Conservation (phyloP, 2,888 invertebrate genomes). For the Drosophila setosimentum region DNA sequence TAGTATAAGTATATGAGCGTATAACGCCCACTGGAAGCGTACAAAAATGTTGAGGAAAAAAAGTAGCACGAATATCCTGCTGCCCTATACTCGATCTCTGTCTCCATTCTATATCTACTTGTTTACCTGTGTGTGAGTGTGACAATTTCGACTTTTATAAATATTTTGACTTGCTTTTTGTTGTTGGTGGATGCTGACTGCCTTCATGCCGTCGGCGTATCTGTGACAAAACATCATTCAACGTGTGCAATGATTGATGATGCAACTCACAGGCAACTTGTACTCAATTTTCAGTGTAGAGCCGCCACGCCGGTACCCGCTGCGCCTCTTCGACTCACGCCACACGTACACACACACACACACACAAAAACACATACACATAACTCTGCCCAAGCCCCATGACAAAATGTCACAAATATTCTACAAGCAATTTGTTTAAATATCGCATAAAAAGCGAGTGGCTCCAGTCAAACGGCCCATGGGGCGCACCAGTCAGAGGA, state of each 20-base stretch:
- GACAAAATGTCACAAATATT: constrained; percentile 81
- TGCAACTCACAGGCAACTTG: constrained; percentile 80
- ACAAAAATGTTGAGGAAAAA: constrained; percentile 1
- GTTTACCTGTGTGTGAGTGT: constrained; percentile 44
- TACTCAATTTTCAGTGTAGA: constrained; percentile 79
- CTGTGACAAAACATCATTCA: constrained; percentile 81
- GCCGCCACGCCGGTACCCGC: constrained; percentile 39
- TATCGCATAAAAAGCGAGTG: constrained; percentile 75
- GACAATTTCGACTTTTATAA: constrained; percentile 82
- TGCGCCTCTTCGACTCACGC: constrained; percentile 19
- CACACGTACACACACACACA: constrained; percentile 3
- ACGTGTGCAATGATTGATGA: constrained; percentile 81
- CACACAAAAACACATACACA: constrained; percentile 17
- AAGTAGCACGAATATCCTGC: constrained; percentile 35
- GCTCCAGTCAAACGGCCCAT: constrained; percentile 44
- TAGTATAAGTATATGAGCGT: no score
- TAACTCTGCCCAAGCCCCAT: constrained; percentile 57
- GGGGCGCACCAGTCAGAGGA: constrained; percentile 55
- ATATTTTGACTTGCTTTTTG: constrained; percentile 75
- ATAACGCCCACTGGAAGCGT: constrained; percentile 7
- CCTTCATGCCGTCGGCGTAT: constrained; percentile 67
- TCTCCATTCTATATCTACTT: constrained; percentile 12
- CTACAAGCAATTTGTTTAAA: constrained; percentile 82
- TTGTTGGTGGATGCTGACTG: constrained; percentile 27
- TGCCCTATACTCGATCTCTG: constrained; percentile 34